Conservation (phyloP, 37 sponge, comb jelly and placozoan species). For the Geodia barretti region DNA sequence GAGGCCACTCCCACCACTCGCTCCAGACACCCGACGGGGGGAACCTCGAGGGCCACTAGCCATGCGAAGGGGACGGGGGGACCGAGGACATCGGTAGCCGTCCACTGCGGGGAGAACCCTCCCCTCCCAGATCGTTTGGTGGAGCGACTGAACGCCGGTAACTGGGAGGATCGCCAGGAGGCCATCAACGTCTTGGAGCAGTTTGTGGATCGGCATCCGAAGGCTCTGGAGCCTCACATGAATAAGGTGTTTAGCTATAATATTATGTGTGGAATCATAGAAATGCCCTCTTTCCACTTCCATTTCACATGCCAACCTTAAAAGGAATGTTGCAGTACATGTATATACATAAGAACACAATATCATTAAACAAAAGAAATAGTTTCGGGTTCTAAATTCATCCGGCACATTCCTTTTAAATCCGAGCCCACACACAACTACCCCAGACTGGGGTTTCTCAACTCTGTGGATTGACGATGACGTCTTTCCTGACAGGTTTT, state of each 20-base stretch:
- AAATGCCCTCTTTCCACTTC: too few relatives aligned
- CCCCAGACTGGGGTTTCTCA: not conserved
- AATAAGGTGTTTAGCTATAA: slow-evolving; percentile 33
- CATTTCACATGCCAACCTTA: not conserved
- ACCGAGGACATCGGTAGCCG: not conserved
- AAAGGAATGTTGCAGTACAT: not conserved
- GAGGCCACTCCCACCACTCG: slow-evolving; percentile 35
- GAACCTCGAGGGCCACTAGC: slow-evolving; percentile 4
- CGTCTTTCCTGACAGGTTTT: slow-evolving; percentile 67
- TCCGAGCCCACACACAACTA: too few relatives aligned
- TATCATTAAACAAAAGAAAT: not conserved
- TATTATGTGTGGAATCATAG: not conserved
- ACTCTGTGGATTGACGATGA: too few relatives aligned
- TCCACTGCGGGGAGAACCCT: not conserved
- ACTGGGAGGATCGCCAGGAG: slow-evolving; percentile 74
- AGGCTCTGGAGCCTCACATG: slow-evolving; percentile 25
- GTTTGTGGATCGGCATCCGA: slow-evolving; percentile 21
- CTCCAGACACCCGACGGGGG: slow-evolving; percentile 34
- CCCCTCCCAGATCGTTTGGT: slow-evolving; percentile 43
- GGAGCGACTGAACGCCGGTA: slow-evolving; percentile 46
- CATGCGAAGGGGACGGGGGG: slow-evolving; percentile 11
- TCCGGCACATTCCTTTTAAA: too few relatives aligned
- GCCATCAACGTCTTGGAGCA: slow-evolving; percentile 59
- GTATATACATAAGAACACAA: slow-evolving; percentile 12
- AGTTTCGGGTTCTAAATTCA: not conserved